These are phyloP conservation scores for Sternotherus odoratus DNA, from an alignment of 2,797 vertebrate genomes.

Conservation along the genomic window DNA sequence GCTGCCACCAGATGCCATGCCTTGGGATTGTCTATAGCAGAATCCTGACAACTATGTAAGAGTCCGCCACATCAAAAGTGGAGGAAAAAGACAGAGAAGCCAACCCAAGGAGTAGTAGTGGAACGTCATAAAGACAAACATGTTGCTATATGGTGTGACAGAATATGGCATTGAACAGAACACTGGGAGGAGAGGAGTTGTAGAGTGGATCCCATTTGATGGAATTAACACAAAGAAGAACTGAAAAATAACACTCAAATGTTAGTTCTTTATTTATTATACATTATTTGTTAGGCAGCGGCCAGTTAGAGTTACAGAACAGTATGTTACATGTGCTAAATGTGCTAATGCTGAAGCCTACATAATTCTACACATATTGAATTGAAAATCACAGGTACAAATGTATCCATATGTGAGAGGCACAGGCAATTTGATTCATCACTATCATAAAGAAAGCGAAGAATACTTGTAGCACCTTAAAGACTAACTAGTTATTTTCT, in stretches of 20 bases:
- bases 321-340: neutral
- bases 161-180: neutral
- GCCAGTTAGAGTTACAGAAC: neutral
- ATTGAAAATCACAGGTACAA: neutral
- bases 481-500: too few relatives aligned
- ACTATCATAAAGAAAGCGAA: too few relatives aligned
- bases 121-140: neutral
- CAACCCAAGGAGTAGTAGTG: neutral
- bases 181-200: neutral
- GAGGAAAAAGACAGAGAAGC: neutral
- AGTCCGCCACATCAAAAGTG: neutral
- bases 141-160: neutral
- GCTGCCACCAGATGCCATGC: neutral
- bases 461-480: too few relatives aligned
- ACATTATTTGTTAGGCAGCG: neutral
- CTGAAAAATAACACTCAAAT: neutral
- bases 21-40: neutral
- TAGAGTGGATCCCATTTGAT: neutral
- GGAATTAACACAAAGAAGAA: neutral
- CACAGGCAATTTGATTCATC: neutral
- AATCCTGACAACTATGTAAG: neutral
- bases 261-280: neutral
- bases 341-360: neutral
- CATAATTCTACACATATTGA: neutral
- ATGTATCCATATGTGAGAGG: rapidly evolving